phyloP scores from a whole-genome alignment of 2,113 vertebrate genomes.

The Coryphaenoides rupestris region DNA sequence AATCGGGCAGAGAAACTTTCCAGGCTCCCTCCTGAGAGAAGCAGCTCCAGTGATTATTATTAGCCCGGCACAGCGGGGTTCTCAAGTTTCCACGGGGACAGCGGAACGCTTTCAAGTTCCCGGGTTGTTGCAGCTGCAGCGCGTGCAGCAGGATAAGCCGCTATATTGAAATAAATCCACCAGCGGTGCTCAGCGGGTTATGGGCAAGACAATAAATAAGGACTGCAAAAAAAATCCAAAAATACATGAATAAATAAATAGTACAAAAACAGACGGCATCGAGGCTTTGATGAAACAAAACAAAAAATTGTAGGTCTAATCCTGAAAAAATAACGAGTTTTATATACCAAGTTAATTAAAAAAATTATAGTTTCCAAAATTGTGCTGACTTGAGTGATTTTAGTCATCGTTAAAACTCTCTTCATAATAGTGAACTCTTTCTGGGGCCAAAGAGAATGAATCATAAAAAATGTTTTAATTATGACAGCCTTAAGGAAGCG shows the following conservation, averaged over 20 bases:
- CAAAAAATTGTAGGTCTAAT: too few relatives aligned
- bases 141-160: background rate
- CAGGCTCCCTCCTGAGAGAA: conserved; percentile 28
- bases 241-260: too few relatives aligned
- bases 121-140: conserved; percentile 22
- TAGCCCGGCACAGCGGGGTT: conserved; percentile 1
- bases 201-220: conserved; percentile 30
- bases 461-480: conserved; percentile 1
- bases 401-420: background rate
- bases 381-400: too few relatives aligned
- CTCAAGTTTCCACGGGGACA: conserved; percentile 2
- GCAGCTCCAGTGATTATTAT: conserved; percentile 25
- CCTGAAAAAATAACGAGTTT: background rate
- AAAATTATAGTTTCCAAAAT: background rate
- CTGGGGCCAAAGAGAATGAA: background rate
- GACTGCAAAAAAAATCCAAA: conserved; percentile 20
- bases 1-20: conserved; percentile 56
- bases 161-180: background rate
- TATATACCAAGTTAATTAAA: background rate
- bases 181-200: conserved; percentile 17
- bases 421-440: conserved; percentile 17
- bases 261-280: too few relatives aligned
- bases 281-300: too few relatives aligned
- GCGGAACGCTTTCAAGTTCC: conserved; percentile 1
- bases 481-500: background rate